Base-by-base conservation (phyloP, 1,140 invertebrate genomes). In the Dryas iulia region DNA sequence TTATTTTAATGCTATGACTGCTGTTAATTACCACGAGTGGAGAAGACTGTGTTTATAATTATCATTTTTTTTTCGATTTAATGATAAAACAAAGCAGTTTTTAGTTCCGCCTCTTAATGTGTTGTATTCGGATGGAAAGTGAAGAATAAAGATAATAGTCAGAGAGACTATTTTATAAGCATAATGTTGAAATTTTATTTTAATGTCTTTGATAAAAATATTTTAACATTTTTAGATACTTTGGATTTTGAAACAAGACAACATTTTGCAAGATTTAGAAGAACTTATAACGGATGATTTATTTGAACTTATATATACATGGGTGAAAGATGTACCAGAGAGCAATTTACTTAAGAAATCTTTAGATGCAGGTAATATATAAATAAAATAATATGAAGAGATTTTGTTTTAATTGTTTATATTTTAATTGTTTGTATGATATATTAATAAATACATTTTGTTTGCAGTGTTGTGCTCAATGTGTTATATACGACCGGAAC, bases 401-500 rank as follows among this genome's bases (percentile, higher is more conserved):
- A n/a, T n/a, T 11, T 8, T 26, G 3, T 26, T 8, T 25, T 30
- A 10, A 58, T 31, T 7, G 18, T 8, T 18, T 30, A 30, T 30
- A n/a, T n/a, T n/a, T 25, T 30, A 23, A 11, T 21, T 59, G 26
- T 33, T 12, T 6, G 4, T 23, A 21, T 10, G 0, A 59, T 10
- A 5, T 33, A 23, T n/a, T 21, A 35, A 71, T 23, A 59, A 35
- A 33, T 35, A n/a, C n/a, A n/a, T 59, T 63, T 83, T 90, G 73
- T 77, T 94, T 92, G 93, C 95, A 76, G 93, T 97, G 4, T 86
- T 98, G 11, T 98, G 97, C 81, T 95, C 97, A 0, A 93, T 97
- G 71, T 98, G 97, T 83, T 96, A 95, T 82, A 96, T 97, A 26
- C 94, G 95, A 69, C 95, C 97, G 0, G 94, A 95, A 53, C 90